Evolutionary conservation across 2,113 vertebrate genomes (phyloP), one percentile per base, ranked within the genome.

Genomic region (Brevimyrus niger): DNA sequence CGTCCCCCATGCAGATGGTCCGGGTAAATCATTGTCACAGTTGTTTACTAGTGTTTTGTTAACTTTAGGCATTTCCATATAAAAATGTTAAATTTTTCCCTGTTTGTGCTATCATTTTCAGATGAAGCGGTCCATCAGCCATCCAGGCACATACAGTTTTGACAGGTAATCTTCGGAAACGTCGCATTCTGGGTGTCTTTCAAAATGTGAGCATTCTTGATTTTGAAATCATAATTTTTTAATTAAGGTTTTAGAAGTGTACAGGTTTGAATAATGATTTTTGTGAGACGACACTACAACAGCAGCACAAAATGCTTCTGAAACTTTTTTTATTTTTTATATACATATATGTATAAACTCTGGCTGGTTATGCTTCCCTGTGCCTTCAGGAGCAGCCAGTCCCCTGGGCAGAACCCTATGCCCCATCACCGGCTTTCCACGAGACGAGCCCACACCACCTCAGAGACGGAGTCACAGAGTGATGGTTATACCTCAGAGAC

Each of bases 1-100:
- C 97, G 21, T 97, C 97, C 92, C 96, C 97, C 87, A 92, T 97
- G 92, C 97, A 97, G 92, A 97, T 97, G 97, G 97, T 97, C 91
- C 92, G 95, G 93, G 95, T 91, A 91, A 91, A 88, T 69, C n/a
- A 35, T 61, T 4, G 31, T 42, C 35, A 3, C 31, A 87, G 19
- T 58, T 51, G 10, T 55, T 19, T 73, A 31, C 73, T 80, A 17
- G 35, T 38, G 5, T 42, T 48, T 19, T 80, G 42, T 61, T 61
- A 21, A 58, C 17, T 38, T 23, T 87, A 23, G 21, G 9, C 83
- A 55, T 85, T n/a, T 88, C 89, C 27, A 35, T 42, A 44, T 90
- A 21, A 48, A 58, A 19, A 61, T 13, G n/a, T 83, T n/a, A 11
- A 42, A 5, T 55, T 83, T 9, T 44, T 42, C 47, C 8, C 2